Evolutionary conservation across 2,113 vertebrate genomes (phyloP).

Genomic region (Pomatorhinus ruficollis): DNA sequence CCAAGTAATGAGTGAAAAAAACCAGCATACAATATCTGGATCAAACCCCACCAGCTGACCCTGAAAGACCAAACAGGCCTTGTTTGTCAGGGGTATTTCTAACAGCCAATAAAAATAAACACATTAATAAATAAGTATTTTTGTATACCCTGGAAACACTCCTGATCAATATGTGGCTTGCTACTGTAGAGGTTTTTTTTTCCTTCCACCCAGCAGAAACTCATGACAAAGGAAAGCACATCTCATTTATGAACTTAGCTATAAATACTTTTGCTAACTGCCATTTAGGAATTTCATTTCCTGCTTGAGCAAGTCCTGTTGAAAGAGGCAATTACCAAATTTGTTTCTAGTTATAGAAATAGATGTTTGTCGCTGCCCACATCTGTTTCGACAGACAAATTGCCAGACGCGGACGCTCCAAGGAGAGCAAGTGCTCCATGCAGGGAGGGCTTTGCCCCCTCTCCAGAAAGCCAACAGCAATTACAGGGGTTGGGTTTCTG

Average conservation of each 20-base stretch:
- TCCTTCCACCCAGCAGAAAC: constrained; percentile 40
- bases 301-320: constrained; percentile 74
- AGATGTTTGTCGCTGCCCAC: constrained; percentile 79
- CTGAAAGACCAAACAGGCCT: background rate
- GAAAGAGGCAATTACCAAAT: constrained; percentile 78
- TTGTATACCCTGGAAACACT: background rate
- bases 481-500: background rate
- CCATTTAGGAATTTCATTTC: constrained; percentile 74
- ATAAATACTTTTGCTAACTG: constrained; percentile 75
- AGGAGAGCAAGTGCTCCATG: constrained; percentile 48
- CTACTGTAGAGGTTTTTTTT: background rate
- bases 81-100: background rate
- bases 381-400: constrained; percentile 81
- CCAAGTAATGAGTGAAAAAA: background rate
- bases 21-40: background rate
- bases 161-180: constrained; percentile 17
- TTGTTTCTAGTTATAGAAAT: constrained; percentile 82
- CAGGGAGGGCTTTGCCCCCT: constrained; percentile 38
- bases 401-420: constrained; percentile 59
- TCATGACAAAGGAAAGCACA: constrained; percentile 57
- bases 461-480: background rate
- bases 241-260: constrained; percentile 70
- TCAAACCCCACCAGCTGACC: background rate
- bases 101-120: constrained; percentile 23
- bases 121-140: constrained; percentile 35